phyloP scores from a whole-genome alignment of 2,888 invertebrate genomes.

The Oscheius myriophilus region DNA sequence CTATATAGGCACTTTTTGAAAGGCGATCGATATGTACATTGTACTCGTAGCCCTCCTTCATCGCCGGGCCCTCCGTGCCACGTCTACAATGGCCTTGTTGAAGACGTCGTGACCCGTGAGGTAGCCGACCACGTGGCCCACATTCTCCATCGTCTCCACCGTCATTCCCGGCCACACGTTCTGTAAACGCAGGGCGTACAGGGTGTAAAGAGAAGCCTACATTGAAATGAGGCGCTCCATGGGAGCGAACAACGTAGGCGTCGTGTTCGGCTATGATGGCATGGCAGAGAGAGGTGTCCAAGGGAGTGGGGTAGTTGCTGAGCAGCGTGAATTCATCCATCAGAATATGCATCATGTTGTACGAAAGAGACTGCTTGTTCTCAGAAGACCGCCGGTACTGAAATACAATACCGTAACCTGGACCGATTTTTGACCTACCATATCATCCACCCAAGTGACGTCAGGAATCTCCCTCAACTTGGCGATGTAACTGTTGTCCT shows the following conservation, averaged over 20 bases:
- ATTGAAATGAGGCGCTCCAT: conserved; percentile 41
- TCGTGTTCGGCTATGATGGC: conserved; percentile 76
- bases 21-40: neutral
- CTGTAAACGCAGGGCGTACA: conserved; percentile 17
- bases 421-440: conserved; percentile 25
- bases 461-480: conserved; percentile 45
- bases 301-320: conserved; percentile 85
- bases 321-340: conserved; percentile 99
- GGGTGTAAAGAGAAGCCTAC: conserved; percentile 17
- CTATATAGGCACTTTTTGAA: too few species aligned
- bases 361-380: conserved; percentile 36
- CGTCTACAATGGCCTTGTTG: conserved; percentile 43
- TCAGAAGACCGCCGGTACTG: conserved; percentile 26
- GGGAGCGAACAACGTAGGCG: conserved; percentile 52
- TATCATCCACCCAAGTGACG: conserved; percentile 45
- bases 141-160: conserved; percentile 52
- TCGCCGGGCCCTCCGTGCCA: conserved; percentile 7
- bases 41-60: conserved; percentile 7
- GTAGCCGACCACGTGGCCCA: conserved; percentile 57
- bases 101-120: conserved; percentile 46
- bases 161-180: conserved; percentile 60
- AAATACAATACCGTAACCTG: neutral
- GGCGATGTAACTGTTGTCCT: conserved; percentile 41
- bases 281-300: conserved; percentile 88
- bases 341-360: conserved; percentile 85